These are phyloP conservation scores for Trachythela sp. DNA, from an alignment of 64 coral and sea anemone genomes.

Conservation along the genomic window DNA sequence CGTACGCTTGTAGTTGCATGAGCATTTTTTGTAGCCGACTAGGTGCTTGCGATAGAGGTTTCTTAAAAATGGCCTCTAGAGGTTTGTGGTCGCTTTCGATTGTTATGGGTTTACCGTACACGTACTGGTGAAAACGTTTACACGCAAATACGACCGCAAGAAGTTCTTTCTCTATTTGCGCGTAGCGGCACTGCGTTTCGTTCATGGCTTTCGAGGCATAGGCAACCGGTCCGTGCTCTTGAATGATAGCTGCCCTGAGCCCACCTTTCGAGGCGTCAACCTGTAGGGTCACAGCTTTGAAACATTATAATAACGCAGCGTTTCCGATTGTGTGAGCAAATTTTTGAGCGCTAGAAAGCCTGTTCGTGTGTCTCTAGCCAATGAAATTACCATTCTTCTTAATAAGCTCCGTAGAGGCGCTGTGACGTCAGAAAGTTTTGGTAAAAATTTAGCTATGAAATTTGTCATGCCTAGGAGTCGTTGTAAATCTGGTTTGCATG, in stretches of 20 bases:
- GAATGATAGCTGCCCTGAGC: background rate
- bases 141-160: too few species aligned
- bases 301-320: background rate
- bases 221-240: background rate
- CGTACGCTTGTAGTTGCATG: too few species aligned
- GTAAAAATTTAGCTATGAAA: too few species aligned
- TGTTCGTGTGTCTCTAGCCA: constrained; percentile 17
- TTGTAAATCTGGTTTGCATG: too few species aligned
- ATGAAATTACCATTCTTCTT: background rate
- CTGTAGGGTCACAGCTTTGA: background rate
- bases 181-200: too few species aligned
- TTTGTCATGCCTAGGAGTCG: background rate
- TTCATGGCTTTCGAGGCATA: background rate
- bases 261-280: background rate
- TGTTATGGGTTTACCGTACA: too few species aligned
- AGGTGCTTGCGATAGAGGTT: background rate
- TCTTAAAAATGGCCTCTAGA: background rate
- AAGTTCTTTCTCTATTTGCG: too few species aligned
- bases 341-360: background rate
- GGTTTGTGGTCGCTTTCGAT: constrained; percentile 10
- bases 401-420: too few species aligned
- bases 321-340: background rate
- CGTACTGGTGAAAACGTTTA: too few species aligned
- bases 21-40: background rate
- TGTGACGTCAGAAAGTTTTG: too few species aligned